These are phyloP conservation scores for Apteryx mantelli DNA, from an alignment of 2,113 vertebrate species.

Conservation along the genomic window DNA sequence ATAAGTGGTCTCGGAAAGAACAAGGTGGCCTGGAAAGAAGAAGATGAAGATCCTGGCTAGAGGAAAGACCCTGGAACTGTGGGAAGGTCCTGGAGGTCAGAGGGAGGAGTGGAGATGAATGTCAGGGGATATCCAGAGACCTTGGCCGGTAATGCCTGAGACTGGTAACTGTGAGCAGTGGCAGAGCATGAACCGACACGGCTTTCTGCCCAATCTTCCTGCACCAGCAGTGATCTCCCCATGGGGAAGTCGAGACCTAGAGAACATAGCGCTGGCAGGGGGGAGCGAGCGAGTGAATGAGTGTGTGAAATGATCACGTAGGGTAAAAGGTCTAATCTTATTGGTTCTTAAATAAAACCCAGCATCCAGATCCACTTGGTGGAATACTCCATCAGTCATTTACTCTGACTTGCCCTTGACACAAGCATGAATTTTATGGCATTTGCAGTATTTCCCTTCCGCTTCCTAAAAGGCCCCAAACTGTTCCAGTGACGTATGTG, in stretches of 20 bases:
- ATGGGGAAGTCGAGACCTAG: background rate
- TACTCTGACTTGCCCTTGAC: background rate
- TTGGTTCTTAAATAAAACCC: background rate
- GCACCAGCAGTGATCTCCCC: background rate
- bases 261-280: background rate
- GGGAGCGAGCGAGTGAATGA: background rate
- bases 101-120: background rate
- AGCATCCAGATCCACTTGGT: background rate
- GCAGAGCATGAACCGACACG: rapidly evolving
- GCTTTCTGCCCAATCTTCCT: background rate
- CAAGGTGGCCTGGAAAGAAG: background rate
- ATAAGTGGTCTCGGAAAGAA: background rate
- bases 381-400: background rate
- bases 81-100: background rate
- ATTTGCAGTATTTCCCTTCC: background rate
- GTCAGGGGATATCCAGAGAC: background rate
- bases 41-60: background rate
- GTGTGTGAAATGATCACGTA: background rate
- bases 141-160: background rate
- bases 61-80: background rate
- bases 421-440: background rate
- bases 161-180: background rate
- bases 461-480: background rate
- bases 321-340: background rate
- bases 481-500: background rate